Evolutionary conservation across 2,888 invertebrate genomes (phyloP).

Genomic region (Zaprionus lineosus): DNA sequence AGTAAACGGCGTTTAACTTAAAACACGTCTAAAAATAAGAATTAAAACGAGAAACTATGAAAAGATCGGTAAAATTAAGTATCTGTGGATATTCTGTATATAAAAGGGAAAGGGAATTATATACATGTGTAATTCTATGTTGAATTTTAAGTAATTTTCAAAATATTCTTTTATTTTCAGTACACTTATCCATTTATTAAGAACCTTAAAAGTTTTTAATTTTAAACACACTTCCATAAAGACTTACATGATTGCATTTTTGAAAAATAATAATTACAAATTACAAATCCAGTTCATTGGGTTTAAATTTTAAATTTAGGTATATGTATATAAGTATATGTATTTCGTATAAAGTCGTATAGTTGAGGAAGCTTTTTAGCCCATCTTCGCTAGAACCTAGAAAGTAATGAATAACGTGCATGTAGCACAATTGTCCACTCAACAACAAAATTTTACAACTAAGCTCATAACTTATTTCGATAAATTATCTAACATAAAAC

Average conservation of each 20-base stretch:
- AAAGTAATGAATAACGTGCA: slow-evolving; percentile 11
- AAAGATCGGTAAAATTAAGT: too few species aligned
- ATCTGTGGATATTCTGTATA: too few species aligned
- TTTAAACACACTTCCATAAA: slow-evolving; percentile 16
- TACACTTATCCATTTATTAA: slow-evolving; percentile 40
- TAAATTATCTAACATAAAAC: slow-evolving; percentile 19
- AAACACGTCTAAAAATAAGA: too few species aligned
- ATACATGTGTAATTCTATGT: neutral
- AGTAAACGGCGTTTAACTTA: too few species aligned
- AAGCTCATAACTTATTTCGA: slow-evolving; percentile 10
- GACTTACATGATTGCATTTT: slow-evolving; percentile 14
- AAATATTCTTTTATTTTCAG: slow-evolving; percentile 7
- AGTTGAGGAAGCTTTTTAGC: slow-evolving; percentile 13
- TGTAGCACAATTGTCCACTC: slow-evolving; percentile 38
- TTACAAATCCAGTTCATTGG: slow-evolving; percentile 15
- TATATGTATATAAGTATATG: slow-evolving; percentile 1
- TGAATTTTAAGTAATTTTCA: too few species aligned
- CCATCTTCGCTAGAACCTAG: slow-evolving; percentile 11
- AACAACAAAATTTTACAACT: slow-evolving; percentile 35
- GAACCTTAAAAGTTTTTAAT: slow-evolving; percentile 14
- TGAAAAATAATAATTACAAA: slow-evolving; percentile 1
- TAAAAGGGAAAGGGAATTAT: too few species aligned
- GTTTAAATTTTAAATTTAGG: neutral
- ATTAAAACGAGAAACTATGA: too few species aligned
- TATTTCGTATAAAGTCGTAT: slow-evolving; percentile 1